Evolutionary conservation across 2,797 vertebrate genomes (phyloP).

Genomic region (Scleropages formosus): DNA sequence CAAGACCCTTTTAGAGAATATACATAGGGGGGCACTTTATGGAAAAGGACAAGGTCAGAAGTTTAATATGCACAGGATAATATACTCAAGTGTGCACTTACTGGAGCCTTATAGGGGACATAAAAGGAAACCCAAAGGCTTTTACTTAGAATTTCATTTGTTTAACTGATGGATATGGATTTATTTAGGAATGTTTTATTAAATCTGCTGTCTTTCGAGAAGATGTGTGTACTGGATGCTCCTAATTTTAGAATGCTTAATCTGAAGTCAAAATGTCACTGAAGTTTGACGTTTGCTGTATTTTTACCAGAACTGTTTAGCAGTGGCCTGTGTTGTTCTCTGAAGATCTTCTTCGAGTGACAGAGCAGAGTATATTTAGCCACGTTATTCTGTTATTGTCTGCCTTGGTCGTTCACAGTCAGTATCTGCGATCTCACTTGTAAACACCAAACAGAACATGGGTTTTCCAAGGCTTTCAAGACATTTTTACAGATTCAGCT

Average conservation of each 20-base stretch:
- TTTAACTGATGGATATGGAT: neutral
- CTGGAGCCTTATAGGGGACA: neutral
- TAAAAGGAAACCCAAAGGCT: neutral
- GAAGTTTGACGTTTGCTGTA: no score
- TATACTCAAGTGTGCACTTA: neutral
- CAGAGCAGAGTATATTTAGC: neutral
- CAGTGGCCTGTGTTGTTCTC: conserved; percentile 43
- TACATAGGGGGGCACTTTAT: neutral
- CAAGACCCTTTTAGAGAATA: neutral
- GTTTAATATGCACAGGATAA: conserved; percentile 4
- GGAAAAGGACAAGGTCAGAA: neutral
- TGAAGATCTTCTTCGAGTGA: conserved; percentile 43
- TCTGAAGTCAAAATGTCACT: neutral
- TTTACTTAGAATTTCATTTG: neutral
- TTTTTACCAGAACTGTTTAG: neutral
- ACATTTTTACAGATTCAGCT: conserved; percentile 1
- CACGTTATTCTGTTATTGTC: neutral
- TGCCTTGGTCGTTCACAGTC: neutral
- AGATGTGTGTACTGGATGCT: neutral
- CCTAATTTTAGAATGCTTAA: neutral
- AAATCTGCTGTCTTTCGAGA: neutral
- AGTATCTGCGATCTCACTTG: conserved; percentile 20
- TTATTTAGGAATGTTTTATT: neutral
- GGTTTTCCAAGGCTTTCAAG: conserved; percentile 25
- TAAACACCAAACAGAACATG: conserved; percentile 17